These are phyloP conservation scores for Geococcyx californianus DNA, from an alignment of 2,113 vertebrate species.

Conservation along the genomic window DNA sequence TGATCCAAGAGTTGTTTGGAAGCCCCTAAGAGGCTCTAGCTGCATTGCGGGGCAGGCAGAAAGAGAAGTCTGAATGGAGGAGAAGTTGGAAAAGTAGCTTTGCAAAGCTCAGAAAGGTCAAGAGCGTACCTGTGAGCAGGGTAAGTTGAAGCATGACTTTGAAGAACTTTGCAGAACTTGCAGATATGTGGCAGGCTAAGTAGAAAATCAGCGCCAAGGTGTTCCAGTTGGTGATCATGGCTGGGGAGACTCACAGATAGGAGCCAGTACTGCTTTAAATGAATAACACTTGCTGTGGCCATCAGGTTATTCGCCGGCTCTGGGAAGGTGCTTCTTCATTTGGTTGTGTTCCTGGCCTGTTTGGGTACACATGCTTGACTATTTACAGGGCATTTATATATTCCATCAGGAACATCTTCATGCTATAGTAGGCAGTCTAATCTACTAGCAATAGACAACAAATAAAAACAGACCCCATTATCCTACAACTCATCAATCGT, in stretches of 20 bases:
- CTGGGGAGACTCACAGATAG: background rate
- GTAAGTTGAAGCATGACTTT: background rate
- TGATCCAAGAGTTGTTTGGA: background rate
- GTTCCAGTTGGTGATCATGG: background rate
- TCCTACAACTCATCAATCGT: background rate
- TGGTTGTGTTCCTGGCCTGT: background rate
- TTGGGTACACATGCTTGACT: background rate
- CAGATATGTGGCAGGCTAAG: background rate
- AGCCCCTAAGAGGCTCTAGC: background rate
- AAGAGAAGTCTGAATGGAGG: background rate
- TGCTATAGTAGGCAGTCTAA: background rate
- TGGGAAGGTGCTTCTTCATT: background rate
- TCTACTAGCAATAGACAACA: background rate
- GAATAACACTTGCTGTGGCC: background rate
- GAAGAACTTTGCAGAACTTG: background rate
- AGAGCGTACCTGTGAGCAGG: background rate
- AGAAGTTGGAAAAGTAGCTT: background rate
- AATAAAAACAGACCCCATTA: background rate
- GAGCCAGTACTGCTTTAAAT: background rate
- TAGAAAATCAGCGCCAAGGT: background rate
- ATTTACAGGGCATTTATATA: background rate
- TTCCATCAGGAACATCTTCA: background rate
- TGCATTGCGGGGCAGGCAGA: background rate
- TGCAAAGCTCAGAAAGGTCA: background rate
- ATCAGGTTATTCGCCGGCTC: background rate